Conservation (phyloP, 2,888 invertebrate genomes). For the Drosophila percnosoma region DNA sequence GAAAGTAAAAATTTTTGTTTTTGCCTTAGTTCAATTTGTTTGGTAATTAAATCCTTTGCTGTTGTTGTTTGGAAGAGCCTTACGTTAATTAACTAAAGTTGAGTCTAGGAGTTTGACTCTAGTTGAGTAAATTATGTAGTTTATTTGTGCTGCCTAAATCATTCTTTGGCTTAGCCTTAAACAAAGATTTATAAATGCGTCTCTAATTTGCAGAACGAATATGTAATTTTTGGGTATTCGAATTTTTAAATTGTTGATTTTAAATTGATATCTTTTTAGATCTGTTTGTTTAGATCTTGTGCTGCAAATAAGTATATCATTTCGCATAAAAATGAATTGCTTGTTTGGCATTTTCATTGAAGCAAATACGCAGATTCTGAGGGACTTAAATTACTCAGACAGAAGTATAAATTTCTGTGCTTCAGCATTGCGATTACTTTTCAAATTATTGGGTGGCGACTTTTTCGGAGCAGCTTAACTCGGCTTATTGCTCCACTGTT, state of each 20-base stretch:
- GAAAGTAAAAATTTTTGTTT: conserved; percentile 44
- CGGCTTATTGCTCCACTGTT: neutral
- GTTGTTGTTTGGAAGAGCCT: conserved; percentile 34
- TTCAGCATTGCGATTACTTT: neutral
- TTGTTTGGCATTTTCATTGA: no score
- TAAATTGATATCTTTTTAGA: no score
- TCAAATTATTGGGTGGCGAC: neutral
- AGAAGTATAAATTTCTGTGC: neutral
- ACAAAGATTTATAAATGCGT: neutral
- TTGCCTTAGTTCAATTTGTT: conserved; percentile 66
- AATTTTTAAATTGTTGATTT: neutral
- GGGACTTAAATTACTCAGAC: neutral
- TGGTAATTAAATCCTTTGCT: conserved; percentile 63
- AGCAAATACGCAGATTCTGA: neutral
- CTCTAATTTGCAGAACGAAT: neutral
- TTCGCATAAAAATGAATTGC: no score
- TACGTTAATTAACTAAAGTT: conserved; percentile 19
- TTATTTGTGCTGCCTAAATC: neutral
- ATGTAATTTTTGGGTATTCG: neutral
- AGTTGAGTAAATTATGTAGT: neutral
- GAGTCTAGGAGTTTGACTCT: neutral
- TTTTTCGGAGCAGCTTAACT: neutral
- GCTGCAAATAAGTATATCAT: neutral
- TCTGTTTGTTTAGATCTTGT: no score
- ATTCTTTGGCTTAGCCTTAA: neutral